Percentiles rank a stretch among this genome's conserved stretches.
Conservation (phyloP, 2,888 invertebrate genomes). For the Erynnis tages region DNA sequence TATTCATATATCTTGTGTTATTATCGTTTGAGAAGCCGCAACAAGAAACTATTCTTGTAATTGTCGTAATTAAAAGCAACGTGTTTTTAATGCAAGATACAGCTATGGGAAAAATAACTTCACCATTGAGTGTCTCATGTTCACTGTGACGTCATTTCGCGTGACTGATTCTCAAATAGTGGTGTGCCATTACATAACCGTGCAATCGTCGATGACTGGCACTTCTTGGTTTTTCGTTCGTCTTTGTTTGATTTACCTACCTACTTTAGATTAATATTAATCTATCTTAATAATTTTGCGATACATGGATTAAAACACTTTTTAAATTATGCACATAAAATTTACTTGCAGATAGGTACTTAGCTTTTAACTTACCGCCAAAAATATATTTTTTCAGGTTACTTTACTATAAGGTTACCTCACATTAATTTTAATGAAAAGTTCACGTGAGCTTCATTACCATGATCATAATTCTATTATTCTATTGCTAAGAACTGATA, state of each 20-base stretch:
- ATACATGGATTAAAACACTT: background rate
- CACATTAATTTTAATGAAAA: no score
- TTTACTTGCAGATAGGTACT: no score
- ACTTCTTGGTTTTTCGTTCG: background rate
- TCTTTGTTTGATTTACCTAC: background rate
- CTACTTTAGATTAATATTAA: background rate
- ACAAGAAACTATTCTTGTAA: no score
- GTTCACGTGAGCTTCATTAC: no score
- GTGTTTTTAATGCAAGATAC: background rate
- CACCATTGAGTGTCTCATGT: slow-evolving; percentile 33
- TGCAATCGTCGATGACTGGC: background rate
- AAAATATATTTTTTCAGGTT: no score
- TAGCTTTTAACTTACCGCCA: no score
- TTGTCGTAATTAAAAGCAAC: no score
- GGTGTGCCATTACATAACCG: slow-evolving; percentile 5
- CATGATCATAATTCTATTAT: no score
- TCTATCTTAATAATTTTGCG: background rate
- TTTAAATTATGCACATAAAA: background rate
- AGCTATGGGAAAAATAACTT: background rate
- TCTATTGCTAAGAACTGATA: no score
- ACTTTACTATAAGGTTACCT: no score
- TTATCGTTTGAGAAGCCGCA: no score
- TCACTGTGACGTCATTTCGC: slow-evolving; percentile 37
- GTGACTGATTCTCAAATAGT: slow-evolving; percentile 34
- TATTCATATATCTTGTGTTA: no score